phyloP scores from a whole-genome alignment of 2,797 vertebrate genomes.

The Triplophysa bombifrons region DNA sequence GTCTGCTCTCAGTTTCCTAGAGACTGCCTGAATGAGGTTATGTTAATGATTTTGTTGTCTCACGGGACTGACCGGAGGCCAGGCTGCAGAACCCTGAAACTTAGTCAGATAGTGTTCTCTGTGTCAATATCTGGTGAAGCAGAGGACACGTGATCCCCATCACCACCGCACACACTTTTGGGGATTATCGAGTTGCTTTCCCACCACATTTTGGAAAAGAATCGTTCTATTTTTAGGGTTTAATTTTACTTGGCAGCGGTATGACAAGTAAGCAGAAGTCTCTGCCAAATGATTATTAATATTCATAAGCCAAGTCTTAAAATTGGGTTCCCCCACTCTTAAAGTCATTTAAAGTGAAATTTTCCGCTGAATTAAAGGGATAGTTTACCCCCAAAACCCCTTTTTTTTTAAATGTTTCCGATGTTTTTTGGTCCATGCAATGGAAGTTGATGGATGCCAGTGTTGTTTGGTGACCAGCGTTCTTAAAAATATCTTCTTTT shows the following conservation, averaged over 20 bases:
- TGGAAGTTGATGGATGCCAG: too few species aligned
- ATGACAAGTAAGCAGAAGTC: not conserved
- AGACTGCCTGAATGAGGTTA: not conserved
- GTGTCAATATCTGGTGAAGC: conserved; percentile 1
- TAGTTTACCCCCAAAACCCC: too few species aligned
- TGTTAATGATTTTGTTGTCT: conserved; percentile 29
- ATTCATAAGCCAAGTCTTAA: conserved; percentile 4
- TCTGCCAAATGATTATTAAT: not conserved
- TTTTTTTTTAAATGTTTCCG: too few species aligned
- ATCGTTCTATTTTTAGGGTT: not conserved
- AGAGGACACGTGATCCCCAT: not conserved
- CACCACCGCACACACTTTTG: not conserved
- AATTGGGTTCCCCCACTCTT: not conserved
- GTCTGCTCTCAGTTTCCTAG: conserved; percentile 11
- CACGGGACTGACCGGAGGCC: not conserved
- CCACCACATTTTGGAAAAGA: not conserved
- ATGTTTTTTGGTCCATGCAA: too few species aligned
- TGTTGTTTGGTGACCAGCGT: too few species aligned
- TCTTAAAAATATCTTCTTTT: too few species aligned
- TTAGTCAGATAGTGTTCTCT: not conserved
- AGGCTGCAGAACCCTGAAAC: conserved; percentile 8
- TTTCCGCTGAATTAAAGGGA: too few species aligned
- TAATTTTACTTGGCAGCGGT: not conserved
- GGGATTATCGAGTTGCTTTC: not conserved
- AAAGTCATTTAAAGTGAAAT: too few species aligned